Base-by-base conservation (phyloP, 2,888 invertebrate genomes). In the Dryococelus australis region DNA sequence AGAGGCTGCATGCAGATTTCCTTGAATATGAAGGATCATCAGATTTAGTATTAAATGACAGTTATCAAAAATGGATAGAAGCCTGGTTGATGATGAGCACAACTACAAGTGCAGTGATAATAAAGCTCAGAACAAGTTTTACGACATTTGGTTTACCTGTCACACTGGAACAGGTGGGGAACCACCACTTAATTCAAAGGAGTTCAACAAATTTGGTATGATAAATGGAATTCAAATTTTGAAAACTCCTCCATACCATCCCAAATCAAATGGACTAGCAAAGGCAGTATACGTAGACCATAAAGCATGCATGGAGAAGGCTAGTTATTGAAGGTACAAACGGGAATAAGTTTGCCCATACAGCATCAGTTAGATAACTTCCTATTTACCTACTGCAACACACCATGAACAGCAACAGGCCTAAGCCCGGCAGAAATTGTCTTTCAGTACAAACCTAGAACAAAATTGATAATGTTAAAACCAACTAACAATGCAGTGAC, bases 1-100 rank as follows among this genome's bases (percentile, higher is more conserved):
- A 85, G n/a, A 43, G 88, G 20, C 51, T 88, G 9, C 88, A 88
- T 47, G 16, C 87, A 88, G 35, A 87, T 87, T 85, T 84, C 88
- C 26, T 51, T 53, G 35, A 80, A n/a, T 47, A 47, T 10, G 27
- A 65, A 9, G 65, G 53, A n/a, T 26, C 47, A n/a, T 43, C 84
- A 27, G 53, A 81, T 24, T 35, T 88, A n/a, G 84, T 88, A 3
- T 24, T 87, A 3, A 84, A 87, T 0, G 88, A 88, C 83, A 51
- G 86, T 26, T 84, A 47, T 24, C 84, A 84, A 16, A 83, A 78
- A 16, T 88, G 87, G 88, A 26, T 88, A 28, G 86, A 87, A 35
- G 87, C 86, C 12, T 43, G 53, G 51, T 24, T 53, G 20, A 87
- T 47, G 86, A 84, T 28, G 16, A 78, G 26, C 20, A 51, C 85